A percentile compares a stretch with the other conserved stretches of the same genome.
Evolutionary conservation across 2,113 vertebrate genomes (phyloP).

Genomic region (Neotragus moschatus): DNA sequence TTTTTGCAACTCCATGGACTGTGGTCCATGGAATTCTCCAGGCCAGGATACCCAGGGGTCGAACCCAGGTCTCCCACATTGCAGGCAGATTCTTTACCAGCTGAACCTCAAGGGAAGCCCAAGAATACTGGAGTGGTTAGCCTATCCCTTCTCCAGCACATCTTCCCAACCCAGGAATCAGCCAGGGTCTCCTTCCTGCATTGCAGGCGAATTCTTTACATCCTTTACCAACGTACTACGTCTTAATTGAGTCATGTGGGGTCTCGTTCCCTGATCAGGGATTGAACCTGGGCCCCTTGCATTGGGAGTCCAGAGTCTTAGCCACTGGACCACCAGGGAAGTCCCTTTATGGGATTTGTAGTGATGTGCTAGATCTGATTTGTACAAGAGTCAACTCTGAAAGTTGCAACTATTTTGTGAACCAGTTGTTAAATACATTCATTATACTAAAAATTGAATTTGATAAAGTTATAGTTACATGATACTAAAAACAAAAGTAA

Average conservation of each 20-base stretch:
- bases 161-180: not conserved
- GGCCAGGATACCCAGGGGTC: not conserved
- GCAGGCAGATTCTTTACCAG: not conserved
- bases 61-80: not conserved
- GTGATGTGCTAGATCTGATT: not conserved
- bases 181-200: not conserved
- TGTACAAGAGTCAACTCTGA: not conserved
- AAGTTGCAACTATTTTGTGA: slow-evolving; percentile 1
- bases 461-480: not conserved
- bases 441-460: not conserved
- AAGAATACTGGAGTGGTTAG: not conserved
- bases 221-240: not conserved
- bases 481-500: slow-evolving; percentile 4
- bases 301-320: not conserved
- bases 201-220: not conserved
- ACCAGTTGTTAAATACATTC: not conserved
- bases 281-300: not conserved
- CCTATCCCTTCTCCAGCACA: not conserved
- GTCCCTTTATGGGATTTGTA: not conserved
- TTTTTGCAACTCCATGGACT: not conserved
- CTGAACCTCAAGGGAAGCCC: not conserved
- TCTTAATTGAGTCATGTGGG: not conserved
- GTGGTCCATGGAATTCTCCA: not conserved
- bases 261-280: not conserved
- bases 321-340: not conserved